Evolutionary conservation across 2,888 invertebrate species (phyloP).

Genomic region (Hololepta plana): DNA sequence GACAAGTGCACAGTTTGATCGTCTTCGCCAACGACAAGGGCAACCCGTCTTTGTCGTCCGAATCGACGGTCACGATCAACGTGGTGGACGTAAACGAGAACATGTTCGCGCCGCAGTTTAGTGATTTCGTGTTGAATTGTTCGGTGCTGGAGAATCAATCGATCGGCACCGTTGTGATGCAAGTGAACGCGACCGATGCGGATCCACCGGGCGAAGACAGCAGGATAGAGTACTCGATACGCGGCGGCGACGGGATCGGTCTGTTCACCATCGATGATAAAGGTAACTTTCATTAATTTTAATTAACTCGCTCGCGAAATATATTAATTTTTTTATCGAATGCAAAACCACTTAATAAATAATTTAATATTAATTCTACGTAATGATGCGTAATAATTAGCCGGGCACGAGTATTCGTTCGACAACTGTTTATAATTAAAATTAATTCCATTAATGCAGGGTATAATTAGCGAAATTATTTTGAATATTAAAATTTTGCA

Average conservation of each 20-base stretch:
- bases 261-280: slow-evolving; percentile 78
- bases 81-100: slow-evolving; percentile 92
- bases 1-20: slow-evolving; percentile 75
- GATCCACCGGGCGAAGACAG: slow-evolving; percentile 69
- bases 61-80: slow-evolving; percentile 67
- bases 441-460: too few relatives aligned
- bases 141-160: slow-evolving; percentile 66
- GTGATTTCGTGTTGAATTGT: slow-evolving; percentile 58
- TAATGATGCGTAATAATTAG: too few relatives aligned
- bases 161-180: slow-evolving; percentile 57
- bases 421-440: too few relatives aligned
- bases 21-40: slow-evolving; percentile 77
- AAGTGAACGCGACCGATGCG: slow-evolving; percentile 59
- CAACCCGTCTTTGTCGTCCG: slow-evolving; percentile 58
- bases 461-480: too few relatives aligned
- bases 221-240: slow-evolving; percentile 67
- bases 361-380: too few relatives aligned
- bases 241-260: slow-evolving; percentile 80
- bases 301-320: too few relatives aligned
- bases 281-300: too few relatives aligned
- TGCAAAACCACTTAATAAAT: slow-evolving; percentile 1
- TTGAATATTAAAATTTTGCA: too few relatives aligned
- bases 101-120: slow-evolving; percentile 63
- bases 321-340: slow-evolving; percentile 7
- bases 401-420: too few relatives aligned